These are phyloP conservation scores for Rhyzopertha dominica DNA, from an alignment of 1,140 invertebrate species.

Conservation along the genomic window DNA sequence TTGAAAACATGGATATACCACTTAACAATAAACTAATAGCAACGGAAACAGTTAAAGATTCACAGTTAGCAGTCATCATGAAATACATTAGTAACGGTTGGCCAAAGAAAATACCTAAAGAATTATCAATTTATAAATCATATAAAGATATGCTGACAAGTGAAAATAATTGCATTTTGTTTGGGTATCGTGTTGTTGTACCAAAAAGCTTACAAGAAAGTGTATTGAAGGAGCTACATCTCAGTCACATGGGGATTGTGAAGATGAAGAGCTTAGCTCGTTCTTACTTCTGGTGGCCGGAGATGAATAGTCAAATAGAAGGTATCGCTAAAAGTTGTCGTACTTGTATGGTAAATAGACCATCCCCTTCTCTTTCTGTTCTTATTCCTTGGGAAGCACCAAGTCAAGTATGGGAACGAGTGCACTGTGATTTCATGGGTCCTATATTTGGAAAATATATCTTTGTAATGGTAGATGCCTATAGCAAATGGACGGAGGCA, in stretches of 20 bases:
- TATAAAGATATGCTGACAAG: too few species aligned
- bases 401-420: slow-evolving; percentile 22
- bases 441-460: slow-evolving; percentile 33
- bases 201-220: too few species aligned
- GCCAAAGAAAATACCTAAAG: too few species aligned
- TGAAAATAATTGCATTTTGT: too few species aligned
- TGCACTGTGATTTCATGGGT: slow-evolving; percentile 38
- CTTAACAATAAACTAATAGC: too few species aligned
- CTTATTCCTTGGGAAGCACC: slow-evolving; percentile 32
- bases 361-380: slow-evolving; percentile 15
- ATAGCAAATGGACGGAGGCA: slow-evolving; percentile 32
- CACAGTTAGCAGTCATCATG: too few species aligned
- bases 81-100: too few species aligned
- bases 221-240: slow-evolving; percentile 33
- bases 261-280: slow-evolving; percentile 49
- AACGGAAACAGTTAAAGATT: too few species aligned
- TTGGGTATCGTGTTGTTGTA: too few species aligned
- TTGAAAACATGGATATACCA: too few species aligned
- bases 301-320: slow-evolving; percentile 45
- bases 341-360: slow-evolving; percentile 17
- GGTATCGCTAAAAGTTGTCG: slow-evolving; percentile 9
- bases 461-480: slow-evolving; percentile 32
- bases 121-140: too few species aligned
- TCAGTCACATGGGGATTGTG: slow-evolving; percentile 45
- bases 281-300: slow-evolving; percentile 49